These are phyloP conservation scores for Euproctis similis DNA, from an alignment of 2,888 invertebrate species.

Conservation along the genomic window DNA sequence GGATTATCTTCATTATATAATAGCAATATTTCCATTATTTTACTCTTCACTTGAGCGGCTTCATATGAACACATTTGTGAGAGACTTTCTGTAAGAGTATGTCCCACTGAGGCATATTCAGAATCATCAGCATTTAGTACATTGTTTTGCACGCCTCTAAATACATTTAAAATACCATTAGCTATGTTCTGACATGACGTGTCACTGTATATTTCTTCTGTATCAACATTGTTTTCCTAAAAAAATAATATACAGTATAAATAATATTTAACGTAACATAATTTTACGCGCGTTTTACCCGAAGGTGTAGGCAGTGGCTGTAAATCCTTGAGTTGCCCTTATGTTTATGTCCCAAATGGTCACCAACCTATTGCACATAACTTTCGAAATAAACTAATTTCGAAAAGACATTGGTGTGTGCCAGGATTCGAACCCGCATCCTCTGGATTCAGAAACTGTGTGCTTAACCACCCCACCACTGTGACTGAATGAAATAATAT, in stretches of 20 bases:
- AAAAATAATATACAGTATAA: background rate
- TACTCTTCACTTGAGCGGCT: slow-evolving; percentile 41
- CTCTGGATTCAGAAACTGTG: too few relatives aligned
- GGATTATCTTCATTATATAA: slow-evolving; percentile 54
- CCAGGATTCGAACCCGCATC: too few relatives aligned
- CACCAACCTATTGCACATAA: too few relatives aligned
- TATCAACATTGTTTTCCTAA: background rate
- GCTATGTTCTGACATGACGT: slow-evolving; percentile 41
- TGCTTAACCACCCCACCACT: too few relatives aligned
- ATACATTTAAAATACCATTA: slow-evolving; percentile 42
- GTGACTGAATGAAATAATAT: too few relatives aligned
- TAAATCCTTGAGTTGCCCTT: too few relatives aligned
- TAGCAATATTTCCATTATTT: slow-evolving; percentile 52
- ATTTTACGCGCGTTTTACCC: too few relatives aligned
- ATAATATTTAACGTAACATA: too few relatives aligned
- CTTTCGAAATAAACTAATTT: too few relatives aligned
- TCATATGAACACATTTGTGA: slow-evolving; percentile 49
- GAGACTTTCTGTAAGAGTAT: slow-evolving; percentile 40
- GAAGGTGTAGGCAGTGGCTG: too few relatives aligned
- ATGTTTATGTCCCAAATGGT: too few relatives aligned
- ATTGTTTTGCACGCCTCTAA: slow-evolving; percentile 52
- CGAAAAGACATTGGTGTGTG: too few relatives aligned
- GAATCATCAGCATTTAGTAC: slow-evolving; percentile 42
- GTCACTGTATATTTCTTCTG: slow-evolving; percentile 9
- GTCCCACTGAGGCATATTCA: slow-evolving; percentile 43